Evolutionary conservation across 2,113 vertebrate species (phyloP), one percentile per base, ranked within the genome.

Genomic region (Prionailurus bengalensis): DNA sequence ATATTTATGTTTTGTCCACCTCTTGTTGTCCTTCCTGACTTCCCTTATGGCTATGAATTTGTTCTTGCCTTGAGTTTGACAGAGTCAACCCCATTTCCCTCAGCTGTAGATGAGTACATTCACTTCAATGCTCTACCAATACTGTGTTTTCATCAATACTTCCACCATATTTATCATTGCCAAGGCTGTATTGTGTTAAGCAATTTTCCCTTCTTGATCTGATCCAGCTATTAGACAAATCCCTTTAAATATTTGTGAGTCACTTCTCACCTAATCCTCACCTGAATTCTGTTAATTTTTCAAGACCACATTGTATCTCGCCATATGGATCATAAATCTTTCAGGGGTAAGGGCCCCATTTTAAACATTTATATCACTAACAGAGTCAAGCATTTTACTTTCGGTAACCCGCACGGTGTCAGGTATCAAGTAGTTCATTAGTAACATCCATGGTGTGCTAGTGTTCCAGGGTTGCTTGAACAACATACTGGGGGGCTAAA

Each of bases 231-330:
- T 61, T 91, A 21, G 17, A 73, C 79, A 13, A 85, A 81, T 80
- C n/a, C 13, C 25, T 85, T 96, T 86, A 45, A 78, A 66, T 70
- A 55, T 73, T 51, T 88, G 42, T 36, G 63, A 58, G 48, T 79
- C 31, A 66, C 55, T 93, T 33, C 33, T 95, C 21, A 83, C 11
- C 10, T 36, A 58, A 83, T 19, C 31, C 31, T 95, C 31, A 29
- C 66, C 71, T 63, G 76, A 90, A 94, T 86, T 92, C 33, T 94
- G 65, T 85, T 80, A 70, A 48, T 65, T 94, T 97, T 96, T 58
- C 66, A 82, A 93, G 10, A 73, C 16, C 12, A 4, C 48, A 39
- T 58, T 71, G 2, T 87, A 74, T 51, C 6, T 53, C 48, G 39
- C 13, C 73, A 84, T 36, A n/a, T 73, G 89, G 39, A 42, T 63